These are phyloP conservation scores for Leucopternis melanops DNA, from an alignment of 2,113 vertebrate genomes.

Conservation along the genomic window DNA sequence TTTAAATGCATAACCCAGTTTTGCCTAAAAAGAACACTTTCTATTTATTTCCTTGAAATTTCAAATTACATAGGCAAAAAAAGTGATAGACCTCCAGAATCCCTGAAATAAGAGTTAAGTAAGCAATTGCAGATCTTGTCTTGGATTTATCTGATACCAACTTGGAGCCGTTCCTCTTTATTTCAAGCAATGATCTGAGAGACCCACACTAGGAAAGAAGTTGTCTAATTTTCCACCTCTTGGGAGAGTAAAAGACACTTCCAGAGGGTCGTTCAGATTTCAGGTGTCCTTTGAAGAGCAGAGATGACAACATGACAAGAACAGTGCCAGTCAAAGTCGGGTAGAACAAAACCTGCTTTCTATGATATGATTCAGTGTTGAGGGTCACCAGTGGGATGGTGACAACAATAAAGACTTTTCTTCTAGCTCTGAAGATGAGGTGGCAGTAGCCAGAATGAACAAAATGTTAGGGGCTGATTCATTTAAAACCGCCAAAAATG, in stretches of 20 bases:
- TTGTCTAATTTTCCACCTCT: neutral
- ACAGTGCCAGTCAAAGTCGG: neutral
- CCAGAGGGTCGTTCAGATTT: neutral
- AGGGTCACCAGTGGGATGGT: neutral
- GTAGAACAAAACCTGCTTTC: neutral
- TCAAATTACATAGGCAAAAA: neutral
- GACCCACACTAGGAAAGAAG: neutral
- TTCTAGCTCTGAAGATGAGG: neutral
- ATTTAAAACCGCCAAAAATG: neutral
- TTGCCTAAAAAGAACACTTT: neutral
- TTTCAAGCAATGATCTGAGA: neutral
- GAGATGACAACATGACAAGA: neutral
- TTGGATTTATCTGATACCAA: neutral
- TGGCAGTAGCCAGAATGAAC: neutral
- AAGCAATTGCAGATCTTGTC: neutral
- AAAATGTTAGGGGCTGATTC: neutral
- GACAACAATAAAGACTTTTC: neutral
- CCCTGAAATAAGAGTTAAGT: neutral
- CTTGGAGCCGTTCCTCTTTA: neutral
- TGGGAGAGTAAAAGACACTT: neutral
- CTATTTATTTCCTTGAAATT: neutral
- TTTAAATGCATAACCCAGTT: neutral
- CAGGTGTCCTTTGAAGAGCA: neutral
- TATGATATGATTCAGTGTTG: neutral
- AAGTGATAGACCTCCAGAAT: neutral